Conservation (phyloP, 2,888 invertebrate genomes). For the Sipha maydis region DNA sequence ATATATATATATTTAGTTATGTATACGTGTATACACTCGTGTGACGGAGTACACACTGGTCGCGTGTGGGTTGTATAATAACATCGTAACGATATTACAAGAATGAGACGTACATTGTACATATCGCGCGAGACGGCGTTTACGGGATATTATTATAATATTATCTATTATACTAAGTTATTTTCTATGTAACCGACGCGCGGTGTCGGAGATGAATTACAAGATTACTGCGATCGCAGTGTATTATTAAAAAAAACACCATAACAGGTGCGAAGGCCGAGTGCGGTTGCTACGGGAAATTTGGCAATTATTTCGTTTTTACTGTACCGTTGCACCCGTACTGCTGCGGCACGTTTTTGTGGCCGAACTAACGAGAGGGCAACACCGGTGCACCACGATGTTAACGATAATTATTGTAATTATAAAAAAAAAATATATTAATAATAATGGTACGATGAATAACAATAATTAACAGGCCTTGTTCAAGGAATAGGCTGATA, state of each 20-base stretch:
- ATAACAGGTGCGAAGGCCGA: background rate
- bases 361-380: background rate
- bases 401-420: no score
- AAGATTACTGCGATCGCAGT: background rate
- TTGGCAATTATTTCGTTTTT: conserved; percentile 1
- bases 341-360: background rate
- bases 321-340: background rate
- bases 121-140: no score
- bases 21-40: background rate
- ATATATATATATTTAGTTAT: no score
- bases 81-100: background rate
- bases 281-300: background rate
- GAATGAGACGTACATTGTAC: conserved; percentile 1
- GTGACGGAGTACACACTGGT: background rate
- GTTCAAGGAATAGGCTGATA: no score
- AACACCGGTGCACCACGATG: background rate
- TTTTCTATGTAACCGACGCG: background rate
- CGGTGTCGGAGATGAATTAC: conserved; percentile 16
- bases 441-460: no score
- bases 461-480: no score
- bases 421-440: no score
- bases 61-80: background rate
- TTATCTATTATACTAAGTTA: background rate
- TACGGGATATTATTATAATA: background rate
- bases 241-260: background rate